phyloP scores from a whole-genome alignment of 1,140 invertebrate genomes.

The Plectrocnemia conspersa region DNA sequence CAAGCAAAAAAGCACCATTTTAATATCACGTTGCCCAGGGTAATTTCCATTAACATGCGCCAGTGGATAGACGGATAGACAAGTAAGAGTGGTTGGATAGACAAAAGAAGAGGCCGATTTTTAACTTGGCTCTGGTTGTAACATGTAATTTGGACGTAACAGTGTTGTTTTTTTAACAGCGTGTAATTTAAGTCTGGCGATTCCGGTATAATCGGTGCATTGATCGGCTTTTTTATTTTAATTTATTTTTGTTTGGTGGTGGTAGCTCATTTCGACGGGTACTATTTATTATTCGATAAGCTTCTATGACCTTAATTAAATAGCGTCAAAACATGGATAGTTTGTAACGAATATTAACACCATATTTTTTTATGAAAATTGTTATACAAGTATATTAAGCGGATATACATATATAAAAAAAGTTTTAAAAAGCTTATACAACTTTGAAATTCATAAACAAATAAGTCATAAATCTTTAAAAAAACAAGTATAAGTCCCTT shows the following conservation, averaged over 20 bases:
- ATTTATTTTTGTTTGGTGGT: background rate
- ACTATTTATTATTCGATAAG: no score
- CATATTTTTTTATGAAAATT: no score
- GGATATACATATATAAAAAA: no score
- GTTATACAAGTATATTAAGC: no score
- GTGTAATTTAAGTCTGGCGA: conserved; percentile 18
- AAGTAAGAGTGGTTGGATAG: background rate
- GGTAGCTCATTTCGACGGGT: no score
- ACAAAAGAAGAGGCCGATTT: conserved; percentile 5
- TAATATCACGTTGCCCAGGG: conserved; percentile 20
- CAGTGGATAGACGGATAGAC: conserved; percentile 15
- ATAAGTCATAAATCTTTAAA: no score
- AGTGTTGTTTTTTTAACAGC: conserved; percentile 26
- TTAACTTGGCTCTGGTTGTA: conserved; percentile 11
- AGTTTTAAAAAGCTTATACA: no score
- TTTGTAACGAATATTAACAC: no score
- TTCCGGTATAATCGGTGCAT: conserved; percentile 15
- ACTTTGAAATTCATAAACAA: no score
- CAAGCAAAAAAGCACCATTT: conserved; percentile 14
- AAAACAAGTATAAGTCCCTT: no score
- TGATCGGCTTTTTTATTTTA: conserved; percentile 14
- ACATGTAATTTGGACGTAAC: conserved; percentile 24
- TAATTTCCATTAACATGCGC: conserved; percentile 26
- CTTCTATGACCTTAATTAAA: no score
- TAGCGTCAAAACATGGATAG: no score